A percentile compares a stretch with the other conserved stretches of the same genome.
Evolutionary conservation across 2,797 vertebrate genomes (phyloP).

Genomic region (Morelia viridis): DNA sequence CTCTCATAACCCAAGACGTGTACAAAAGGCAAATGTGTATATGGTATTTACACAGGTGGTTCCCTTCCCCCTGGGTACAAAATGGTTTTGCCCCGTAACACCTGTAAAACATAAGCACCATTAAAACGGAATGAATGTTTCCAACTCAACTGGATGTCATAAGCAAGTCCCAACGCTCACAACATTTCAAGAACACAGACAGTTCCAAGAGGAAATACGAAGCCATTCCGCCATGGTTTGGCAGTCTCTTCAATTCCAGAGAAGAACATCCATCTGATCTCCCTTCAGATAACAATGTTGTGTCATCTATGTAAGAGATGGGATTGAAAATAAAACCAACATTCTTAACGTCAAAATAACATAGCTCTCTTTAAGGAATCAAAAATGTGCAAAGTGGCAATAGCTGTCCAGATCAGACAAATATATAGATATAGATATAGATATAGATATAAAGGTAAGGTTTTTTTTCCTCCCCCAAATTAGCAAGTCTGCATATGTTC

Average conservation of each 20-base stretch:
- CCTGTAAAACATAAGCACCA: slow-evolving; percentile 91
- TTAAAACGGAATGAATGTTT: slow-evolving; percentile 82
- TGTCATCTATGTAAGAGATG: slow-evolving; percentile 73
- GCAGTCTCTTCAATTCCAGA: slow-evolving; percentile 64
- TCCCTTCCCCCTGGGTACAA: slow-evolving; percentile 61
- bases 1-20: slow-evolving; percentile 83
- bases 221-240: slow-evolving; percentile 61
- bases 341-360: slow-evolving; percentile 98
- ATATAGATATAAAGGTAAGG: slow-evolving; percentile 20
- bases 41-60: slow-evolving; percentile 94
- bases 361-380: slow-evolving; percentile 76
- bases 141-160: slow-evolving; percentile 73
- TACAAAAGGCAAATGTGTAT: slow-evolving; percentile 94
- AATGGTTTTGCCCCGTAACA: slow-evolving; percentile 86
- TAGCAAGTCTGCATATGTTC: slow-evolving; percentile 94
- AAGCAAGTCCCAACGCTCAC: slow-evolving; percentile 75
- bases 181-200: slow-evolving; percentile 64
- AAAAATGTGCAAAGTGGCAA: slow-evolving; percentile 99
- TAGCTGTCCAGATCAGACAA: slow-evolving; percentile 83
- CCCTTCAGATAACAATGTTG: slow-evolving; percentile 66
- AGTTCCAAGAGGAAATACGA: slow-evolving; percentile 57
- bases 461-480: slow-evolving; percentile 26
- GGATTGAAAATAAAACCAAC: slow-evolving; percentile 96
- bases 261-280: slow-evolving; percentile 67
- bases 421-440: slow-evolving; percentile 33